Evolutionary conservation across 2,113 vertebrate species (phyloP).

Genomic region (Acrocephalus arundinaceus): DNA sequence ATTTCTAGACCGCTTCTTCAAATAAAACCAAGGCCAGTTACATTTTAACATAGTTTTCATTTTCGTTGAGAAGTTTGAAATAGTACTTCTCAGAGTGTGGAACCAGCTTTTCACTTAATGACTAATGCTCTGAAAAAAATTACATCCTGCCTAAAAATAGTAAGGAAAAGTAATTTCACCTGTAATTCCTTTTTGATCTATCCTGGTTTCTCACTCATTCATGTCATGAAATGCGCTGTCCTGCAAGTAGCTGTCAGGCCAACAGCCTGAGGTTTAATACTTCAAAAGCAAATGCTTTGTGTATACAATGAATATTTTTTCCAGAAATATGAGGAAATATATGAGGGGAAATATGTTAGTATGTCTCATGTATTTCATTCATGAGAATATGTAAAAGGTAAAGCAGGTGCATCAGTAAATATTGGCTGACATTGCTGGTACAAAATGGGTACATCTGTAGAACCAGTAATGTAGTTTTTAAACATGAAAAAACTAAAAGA

Average conservation of each 20-base stretch:
- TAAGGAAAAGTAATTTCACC: background rate
- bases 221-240: background rate
- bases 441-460: background rate
- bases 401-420: background rate
- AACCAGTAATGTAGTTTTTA: background rate
- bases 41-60: background rate
- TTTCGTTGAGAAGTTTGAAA: background rate
- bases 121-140: background rate
- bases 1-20: background rate
- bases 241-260: background rate
- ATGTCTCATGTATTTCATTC: background rate
- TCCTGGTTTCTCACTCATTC: background rate
- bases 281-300: background rate
- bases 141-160: background rate
- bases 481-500: background rate
- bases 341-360: background rate
- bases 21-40: background rate
- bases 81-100: background rate
- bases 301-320: background rate
- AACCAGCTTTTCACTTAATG: background rate
- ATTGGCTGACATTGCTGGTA: background rate
- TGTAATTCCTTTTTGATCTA: background rate
- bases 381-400: background rate
- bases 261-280: background rate
- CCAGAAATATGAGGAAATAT: background rate